Percentiles rank a stretch among this genome's conserved stretches.
phyloP scores from a whole-genome alignment of 2,113 vertebrate genomes.

The Bubalus kerabau region DNA sequence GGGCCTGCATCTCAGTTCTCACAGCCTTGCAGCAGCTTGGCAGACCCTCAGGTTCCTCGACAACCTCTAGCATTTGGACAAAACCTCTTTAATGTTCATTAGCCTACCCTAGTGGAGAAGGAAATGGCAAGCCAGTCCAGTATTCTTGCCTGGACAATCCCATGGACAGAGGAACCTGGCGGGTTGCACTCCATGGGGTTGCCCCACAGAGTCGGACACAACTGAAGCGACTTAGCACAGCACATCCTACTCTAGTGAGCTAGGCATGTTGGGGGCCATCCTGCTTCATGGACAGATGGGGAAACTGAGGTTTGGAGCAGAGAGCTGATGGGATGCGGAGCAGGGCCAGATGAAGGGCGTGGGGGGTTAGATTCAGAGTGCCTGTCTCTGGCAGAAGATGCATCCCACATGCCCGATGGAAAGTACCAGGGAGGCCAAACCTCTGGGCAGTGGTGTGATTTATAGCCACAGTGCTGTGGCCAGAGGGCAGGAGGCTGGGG shows the following conservation, averaged over 20 bases:
- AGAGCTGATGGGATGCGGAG: neutral
- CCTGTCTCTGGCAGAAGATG: neutral
- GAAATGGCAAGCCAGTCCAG: neutral
- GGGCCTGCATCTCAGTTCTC: neutral
- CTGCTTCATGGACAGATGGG: neutral
- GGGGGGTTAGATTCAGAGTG: neutral
- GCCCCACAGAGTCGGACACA: neutral
- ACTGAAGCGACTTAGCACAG: neutral
- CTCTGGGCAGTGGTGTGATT: no score
- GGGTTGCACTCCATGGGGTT: neutral
- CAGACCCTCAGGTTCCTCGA: neutral
- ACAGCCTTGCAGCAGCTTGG: neutral
- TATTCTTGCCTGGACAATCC: neutral
- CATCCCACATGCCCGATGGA: neutral
- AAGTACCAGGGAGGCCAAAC: neutral
- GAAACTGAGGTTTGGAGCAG: neutral
- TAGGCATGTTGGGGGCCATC: accelerated
- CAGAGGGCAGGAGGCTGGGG: neutral
- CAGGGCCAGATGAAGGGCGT: neutral
- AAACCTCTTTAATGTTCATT: neutral
- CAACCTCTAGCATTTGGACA: neutral
- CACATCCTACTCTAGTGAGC: neutral
- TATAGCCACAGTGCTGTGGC: neutral
- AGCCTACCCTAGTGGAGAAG: neutral
- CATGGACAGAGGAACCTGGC: neutral